Evolutionary conservation across 1,140 invertebrate species (phyloP).

Genomic region (Apis dorsata): DNA sequence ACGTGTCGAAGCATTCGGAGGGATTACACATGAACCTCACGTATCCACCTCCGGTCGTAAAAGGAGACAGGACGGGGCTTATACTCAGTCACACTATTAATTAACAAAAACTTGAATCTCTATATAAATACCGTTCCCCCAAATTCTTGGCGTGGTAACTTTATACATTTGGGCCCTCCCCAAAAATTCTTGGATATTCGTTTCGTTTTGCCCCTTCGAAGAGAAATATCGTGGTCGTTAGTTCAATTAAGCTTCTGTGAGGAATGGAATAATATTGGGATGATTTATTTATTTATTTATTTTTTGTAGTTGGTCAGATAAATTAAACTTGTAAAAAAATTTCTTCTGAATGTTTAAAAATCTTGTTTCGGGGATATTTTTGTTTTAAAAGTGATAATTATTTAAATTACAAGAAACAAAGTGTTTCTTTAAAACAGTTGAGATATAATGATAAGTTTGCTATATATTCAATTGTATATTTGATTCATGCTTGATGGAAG

Average conservation of each 20-base stretch:
- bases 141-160: constrained; percentile 15
- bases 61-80: constrained; percentile 40
- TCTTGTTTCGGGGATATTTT: too few relatives aligned
- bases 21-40: constrained; percentile 40
- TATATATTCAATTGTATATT: too few relatives aligned
- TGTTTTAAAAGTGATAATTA: too few relatives aligned
- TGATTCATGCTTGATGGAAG: too few relatives aligned
- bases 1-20: constrained; percentile 31
- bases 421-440: too few relatives aligned
- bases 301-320: too few relatives aligned
- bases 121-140: constrained; percentile 30
- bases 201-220: not conserved
- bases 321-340: too few relatives aligned
- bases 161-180: not conserved
- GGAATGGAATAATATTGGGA: not conserved
- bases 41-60: constrained; percentile 45
- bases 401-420: too few relatives aligned
- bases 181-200: not conserved
- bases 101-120: constrained; percentile 46
- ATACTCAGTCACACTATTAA: constrained; percentile 50
- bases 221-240: not conserved
- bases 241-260: not conserved
- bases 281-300: too few relatives aligned
- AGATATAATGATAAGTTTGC: too few relatives aligned
- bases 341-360: too few relatives aligned